Evolutionary conservation across 2,797 vertebrate genomes (phyloP).

Genomic region (Schizopygopsis pylzovi): DNA sequence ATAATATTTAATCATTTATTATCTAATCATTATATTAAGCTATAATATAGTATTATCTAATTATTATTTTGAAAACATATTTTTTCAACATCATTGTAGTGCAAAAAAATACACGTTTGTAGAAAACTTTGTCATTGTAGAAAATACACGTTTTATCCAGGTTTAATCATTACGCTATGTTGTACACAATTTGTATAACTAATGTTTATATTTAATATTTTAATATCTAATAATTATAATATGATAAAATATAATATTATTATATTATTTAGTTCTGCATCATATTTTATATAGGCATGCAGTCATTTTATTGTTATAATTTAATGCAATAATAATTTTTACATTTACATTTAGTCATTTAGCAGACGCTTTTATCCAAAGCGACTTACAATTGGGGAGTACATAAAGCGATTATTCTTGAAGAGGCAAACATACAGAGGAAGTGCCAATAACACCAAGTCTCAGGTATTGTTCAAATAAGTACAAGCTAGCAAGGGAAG

Average conservation of each 20-base stretch:
- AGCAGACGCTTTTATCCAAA: too few relatives aligned
- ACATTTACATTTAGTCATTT: too few relatives aligned
- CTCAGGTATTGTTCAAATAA: too few relatives aligned
- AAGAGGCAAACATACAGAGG: too few relatives aligned
- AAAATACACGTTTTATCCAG: neutral
- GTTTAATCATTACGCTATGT: neutral
- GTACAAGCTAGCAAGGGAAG: too few relatives aligned
- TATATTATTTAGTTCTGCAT: neutral
- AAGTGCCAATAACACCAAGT: too few relatives aligned
- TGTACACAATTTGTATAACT: neutral
- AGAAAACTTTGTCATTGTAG: too few relatives aligned
- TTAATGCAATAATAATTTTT: neutral
- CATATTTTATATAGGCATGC: neutral
- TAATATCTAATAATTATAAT: neutral
- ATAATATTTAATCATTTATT: neutral
- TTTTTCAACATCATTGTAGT: neutral
- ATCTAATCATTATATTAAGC: neutral
- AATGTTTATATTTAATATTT: neutral
- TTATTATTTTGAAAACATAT: neutral
- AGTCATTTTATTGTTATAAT: neutral
- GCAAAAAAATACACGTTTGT: too few relatives aligned
- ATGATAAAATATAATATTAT: neutral
- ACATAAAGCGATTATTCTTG: too few relatives aligned
- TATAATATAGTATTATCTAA: neutral
- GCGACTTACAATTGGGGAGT: too few relatives aligned